Conservation (phyloP, 2,888 invertebrate genomes). For the Embidobia sp. region DNA sequence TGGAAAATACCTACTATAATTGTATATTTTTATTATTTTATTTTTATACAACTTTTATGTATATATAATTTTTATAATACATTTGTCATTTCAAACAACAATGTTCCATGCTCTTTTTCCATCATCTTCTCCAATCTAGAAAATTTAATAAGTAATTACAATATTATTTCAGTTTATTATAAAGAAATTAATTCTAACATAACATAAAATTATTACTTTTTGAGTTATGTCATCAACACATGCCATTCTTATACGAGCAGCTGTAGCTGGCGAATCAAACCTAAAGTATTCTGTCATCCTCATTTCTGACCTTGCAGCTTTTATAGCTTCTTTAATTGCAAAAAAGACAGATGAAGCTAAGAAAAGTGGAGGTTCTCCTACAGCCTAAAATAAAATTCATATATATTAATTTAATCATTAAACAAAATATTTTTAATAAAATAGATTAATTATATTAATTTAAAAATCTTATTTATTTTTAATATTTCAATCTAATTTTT, state of each 20-base stretch:
- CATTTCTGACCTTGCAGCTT: constrained; percentile 88
- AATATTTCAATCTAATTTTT: too few species aligned
- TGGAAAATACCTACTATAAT: too few species aligned
- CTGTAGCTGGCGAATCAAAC: constrained; percentile 92
- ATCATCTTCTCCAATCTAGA: constrained; percentile 68
- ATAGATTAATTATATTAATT: background rate
- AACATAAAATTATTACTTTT: constrained; percentile 84
- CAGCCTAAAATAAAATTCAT: constrained; percentile 85
- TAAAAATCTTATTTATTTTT: too few species aligned
- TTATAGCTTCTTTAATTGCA: constrained; percentile 94
- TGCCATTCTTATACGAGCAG: constrained; percentile 93
- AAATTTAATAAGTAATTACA: background rate
- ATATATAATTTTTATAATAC: background rate
- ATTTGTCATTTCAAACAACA: constrained; percentile 52
- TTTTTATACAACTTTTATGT: background rate
- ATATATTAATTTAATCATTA: background rate
- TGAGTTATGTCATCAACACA: constrained; percentile 92
- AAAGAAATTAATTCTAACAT: too few species aligned
- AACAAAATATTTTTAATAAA: too few species aligned
- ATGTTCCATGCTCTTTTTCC: constrained; percentile 68
- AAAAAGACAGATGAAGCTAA: constrained; percentile 93
- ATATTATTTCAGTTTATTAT: too few species aligned
- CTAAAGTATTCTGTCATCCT: constrained; percentile 85
- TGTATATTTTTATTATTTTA: too few species aligned
- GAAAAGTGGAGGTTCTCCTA: constrained; percentile 97